A percentile compares a stretch with the other conserved stretches of the same genome.
These are phyloP conservation scores for Sebastolobus alascanus DNA, from an alignment of 2,797 vertebrate species.

Conservation along the genomic window DNA sequence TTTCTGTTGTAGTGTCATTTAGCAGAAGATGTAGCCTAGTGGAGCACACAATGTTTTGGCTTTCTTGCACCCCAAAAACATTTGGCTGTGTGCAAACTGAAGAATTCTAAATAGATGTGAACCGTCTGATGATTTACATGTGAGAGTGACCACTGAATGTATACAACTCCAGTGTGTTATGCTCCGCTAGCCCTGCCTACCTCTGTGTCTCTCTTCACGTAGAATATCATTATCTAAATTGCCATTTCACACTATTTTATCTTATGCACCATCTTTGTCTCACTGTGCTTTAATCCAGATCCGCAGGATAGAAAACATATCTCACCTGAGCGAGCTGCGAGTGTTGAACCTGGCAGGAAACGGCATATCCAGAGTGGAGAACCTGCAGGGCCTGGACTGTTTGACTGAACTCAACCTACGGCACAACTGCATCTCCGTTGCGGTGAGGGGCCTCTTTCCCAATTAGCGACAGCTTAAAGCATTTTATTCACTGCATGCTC, in stretches of 20 bases:
- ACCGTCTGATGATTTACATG: background rate
- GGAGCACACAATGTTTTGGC: background rate
- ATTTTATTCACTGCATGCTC: slow-evolving; percentile 13
- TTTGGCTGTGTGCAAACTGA: background rate
- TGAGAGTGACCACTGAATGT: background rate
- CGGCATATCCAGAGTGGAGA: slow-evolving; percentile 88
- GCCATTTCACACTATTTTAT: background rate
- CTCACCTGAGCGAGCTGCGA: slow-evolving; percentile 89
- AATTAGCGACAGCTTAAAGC: slow-evolving; percentile 5
- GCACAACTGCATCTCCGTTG: slow-evolving; percentile 89
- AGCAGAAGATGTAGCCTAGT: slow-evolving; percentile 1
- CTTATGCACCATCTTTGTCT: background rate
- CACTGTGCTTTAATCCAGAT: slow-evolving; percentile 86
- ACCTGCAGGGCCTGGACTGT: slow-evolving; percentile 89
- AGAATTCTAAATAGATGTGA: background rate
- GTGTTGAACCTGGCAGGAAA: slow-evolving; percentile 95
- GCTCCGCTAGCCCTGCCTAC: background rate
- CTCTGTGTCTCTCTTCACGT: background rate
- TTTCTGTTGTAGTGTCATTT: slow-evolving; percentile 12
- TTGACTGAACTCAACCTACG: slow-evolving; percentile 93
- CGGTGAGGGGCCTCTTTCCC: slow-evolving; percentile 87
- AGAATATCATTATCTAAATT: background rate
- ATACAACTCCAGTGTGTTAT: background rate
- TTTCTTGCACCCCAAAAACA: background rate
- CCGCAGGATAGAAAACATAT: slow-evolving; percentile 90